Base-by-base conservation (phyloP, 2,888 invertebrate genomes). In the Xylocampa areola region DNA sequence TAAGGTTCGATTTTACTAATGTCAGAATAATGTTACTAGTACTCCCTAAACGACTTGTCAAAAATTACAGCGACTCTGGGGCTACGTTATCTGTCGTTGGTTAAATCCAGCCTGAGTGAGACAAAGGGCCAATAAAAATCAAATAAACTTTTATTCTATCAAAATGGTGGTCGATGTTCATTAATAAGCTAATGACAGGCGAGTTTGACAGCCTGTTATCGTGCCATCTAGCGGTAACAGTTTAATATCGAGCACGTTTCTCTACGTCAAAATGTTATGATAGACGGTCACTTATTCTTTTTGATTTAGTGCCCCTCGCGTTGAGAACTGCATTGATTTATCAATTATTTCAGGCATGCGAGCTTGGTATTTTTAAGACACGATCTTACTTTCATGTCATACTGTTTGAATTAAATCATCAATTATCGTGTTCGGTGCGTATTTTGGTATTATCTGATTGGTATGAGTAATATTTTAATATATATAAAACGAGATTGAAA, bases 361-460 rank as follows among this genome's bases (percentile, higher is more conserved):
- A 85, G 88, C 81, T 69, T 88, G 92, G 91, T 89, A 92, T 93
- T 90, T 87, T 89, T 82, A 84, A 89, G 80, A 82, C 89, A 90
- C 84, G 90, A 90, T 89, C 90, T 92, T 89, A 90, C 89, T 91
- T 91, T 91, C 93, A 91, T 92, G 93, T 92, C 93, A 87, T 85
- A 84, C 83, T 62, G 76, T 85, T 89, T 85, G 88, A 84, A 87
- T 91, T 87, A 86, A 87, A 89, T 90, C 92, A 93, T 93, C 91
- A 91, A 92, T 92, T 91, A 90, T 83, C 68, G 71, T 85, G 86
- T 85, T 82, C 79, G 80, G 85, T 85, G 79, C 79, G 81, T 84
- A 88, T 88, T 86, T 81, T 77, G 51, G 82, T 86, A 88, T 87
- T 92, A 91, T 92, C 91, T 89, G 92, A 92, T 92, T 84, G 80